Base-by-base conservation (phyloP, 2,797 vertebrate genomes). In the Crocidura indochinensis region DNA sequence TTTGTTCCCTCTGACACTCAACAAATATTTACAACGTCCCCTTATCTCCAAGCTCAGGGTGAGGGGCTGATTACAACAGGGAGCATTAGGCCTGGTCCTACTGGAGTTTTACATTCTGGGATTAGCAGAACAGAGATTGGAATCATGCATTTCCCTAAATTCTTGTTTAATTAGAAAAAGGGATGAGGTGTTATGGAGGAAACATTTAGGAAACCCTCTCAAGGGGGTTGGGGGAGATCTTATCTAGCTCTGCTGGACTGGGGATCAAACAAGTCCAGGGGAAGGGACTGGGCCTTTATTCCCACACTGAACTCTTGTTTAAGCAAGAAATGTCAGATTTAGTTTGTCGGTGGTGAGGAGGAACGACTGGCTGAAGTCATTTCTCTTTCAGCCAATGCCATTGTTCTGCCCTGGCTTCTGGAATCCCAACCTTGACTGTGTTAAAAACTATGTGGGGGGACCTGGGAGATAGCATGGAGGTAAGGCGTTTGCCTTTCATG, bases 21-120 rank as follows among this genome's bases (percentile, higher is more conserved):
- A 83, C 67, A 78, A 76, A 22, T 83, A 84, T 53, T 29, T 75
- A 79, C 46, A 78, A 94, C 27, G 87, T 14, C 76, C 65, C 11
- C 73, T 6, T 38, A 4, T 8, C 1, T 77, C 56, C 15, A 51
- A 72, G 60, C 65, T 20, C 81, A 65, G 22, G 20, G 73, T 76
- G 56, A n/a, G 31, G 51, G 20, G 10, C 46, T 29, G 27, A 27
- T 44, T 62, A 31, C 14, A 56, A 67, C 0, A 14, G 31, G 46
- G 68, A 84, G 53, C 74, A 78, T 15, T 51, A 15, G 51, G 51
- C 14, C 51, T 10, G 51, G 51, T 51, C 51, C 51, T 51, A 10
- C 10, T 15, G 14, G 51, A 51, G 51, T 51, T 38, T 46, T 8
- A 56, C 14, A 7, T 29, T 69, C 64, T 76, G 49, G n/a, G 68